Conservation (phyloP, 2,113 vertebrate genomes). For the Anhinga anhinga region DNA sequence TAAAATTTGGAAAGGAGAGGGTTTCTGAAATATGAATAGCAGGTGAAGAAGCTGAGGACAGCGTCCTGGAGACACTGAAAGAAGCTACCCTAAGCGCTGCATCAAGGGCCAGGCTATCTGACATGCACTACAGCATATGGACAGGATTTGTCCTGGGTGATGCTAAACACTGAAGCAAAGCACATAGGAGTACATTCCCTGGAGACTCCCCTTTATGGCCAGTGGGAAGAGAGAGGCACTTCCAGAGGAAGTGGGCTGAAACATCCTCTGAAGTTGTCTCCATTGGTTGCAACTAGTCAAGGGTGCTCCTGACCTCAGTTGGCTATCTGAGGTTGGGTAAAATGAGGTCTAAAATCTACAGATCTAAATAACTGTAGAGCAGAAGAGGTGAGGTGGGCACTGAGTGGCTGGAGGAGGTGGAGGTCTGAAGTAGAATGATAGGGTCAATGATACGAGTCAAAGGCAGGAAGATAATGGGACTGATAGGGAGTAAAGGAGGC, state of each 20-base stretch:
- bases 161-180: not conserved
- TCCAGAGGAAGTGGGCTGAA: not conserved
- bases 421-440: not conserved
- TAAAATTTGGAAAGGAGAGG: not conserved
- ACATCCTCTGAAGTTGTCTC: not conserved
- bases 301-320: not conserved
- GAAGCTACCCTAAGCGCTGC: not conserved
- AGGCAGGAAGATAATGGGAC: not conserved
- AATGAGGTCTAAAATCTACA: not conserved
- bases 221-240: not conserved
- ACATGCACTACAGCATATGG: not conserved
- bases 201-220: not conserved
- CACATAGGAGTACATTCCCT: not conserved
- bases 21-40: not conserved
- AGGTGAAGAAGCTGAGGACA: not conserved
- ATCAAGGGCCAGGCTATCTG: not conserved
- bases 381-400: not conserved
- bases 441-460: not conserved
- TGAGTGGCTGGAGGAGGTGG: not conserved
- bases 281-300: not conserved
- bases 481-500: not conserved
- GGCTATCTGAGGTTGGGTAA: not conserved
- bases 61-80: not conserved
- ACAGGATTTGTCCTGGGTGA: not conserved
- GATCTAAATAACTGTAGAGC: not conserved